These are phyloP conservation scores for Nannobrachium achirus DNA, from an alignment of 2,113 vertebrate genomes.

Conservation along the genomic window DNA sequence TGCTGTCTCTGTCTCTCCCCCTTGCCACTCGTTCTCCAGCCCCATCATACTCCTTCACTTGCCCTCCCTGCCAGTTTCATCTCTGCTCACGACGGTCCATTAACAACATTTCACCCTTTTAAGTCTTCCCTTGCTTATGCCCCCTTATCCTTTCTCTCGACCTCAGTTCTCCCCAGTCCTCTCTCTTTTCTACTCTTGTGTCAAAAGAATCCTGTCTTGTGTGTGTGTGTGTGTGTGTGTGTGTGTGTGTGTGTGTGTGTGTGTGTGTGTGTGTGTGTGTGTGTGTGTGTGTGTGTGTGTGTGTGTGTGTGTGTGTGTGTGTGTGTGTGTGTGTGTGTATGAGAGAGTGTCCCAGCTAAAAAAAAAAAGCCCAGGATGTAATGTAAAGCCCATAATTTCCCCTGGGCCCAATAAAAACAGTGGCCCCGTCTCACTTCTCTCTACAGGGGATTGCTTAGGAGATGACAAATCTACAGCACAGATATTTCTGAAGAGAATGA, in stretches of 20 bases:
- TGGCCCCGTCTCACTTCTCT: slow-evolving; percentile 22
- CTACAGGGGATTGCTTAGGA: slow-evolving; percentile 8
- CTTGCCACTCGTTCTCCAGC: neutral
- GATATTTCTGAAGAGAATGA: slow-evolving; percentile 36
- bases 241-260: slow-evolving; percentile 5
- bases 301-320: slow-evolving; percentile 15
- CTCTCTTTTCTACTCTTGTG: neutral
- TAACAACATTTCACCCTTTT: neutral
- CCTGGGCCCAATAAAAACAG: slow-evolving; percentile 49
- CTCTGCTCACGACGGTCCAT: neutral
- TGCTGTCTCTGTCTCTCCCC: neutral
- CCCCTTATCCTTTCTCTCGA: neutral
- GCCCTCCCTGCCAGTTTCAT: neutral
- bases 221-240: slow-evolving; percentile 36
- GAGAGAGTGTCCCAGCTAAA: slow-evolving; percentile 22
- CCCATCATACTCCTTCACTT: slow-evolving; percentile 1
- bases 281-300: slow-evolving; percentile 37
- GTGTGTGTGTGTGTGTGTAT: slow-evolving; percentile 33
- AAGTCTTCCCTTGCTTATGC: neutral
- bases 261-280: slow-evolving; percentile 36
- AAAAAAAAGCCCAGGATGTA: slow-evolving; percentile 15
- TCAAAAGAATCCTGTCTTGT: slow-evolving; percentile 8
- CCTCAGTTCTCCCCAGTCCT: neutral
- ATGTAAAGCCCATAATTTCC: slow-evolving; percentile 58
- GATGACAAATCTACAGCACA: slow-evolving; percentile 27